These are phyloP conservation scores for Fundulus diaphanus DNA, from an alignment of 2,797 vertebrate species.

Conservation along the genomic window DNA sequence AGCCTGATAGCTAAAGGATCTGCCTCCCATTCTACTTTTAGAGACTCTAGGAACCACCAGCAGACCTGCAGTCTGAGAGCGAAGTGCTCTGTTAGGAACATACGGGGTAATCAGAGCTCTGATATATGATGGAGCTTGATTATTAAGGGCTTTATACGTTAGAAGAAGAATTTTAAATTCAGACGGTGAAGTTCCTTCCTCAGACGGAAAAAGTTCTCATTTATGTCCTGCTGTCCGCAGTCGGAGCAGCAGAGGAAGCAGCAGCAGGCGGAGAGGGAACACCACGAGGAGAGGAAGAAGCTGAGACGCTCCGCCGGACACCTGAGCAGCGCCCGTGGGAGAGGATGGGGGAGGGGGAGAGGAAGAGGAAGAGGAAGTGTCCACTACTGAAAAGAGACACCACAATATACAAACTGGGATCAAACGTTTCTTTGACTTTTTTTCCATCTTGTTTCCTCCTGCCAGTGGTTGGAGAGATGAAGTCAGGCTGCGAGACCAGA, in stretches of 20 bases:
- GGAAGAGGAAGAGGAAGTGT: slow-evolving; percentile 61
- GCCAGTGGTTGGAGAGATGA: neutral
- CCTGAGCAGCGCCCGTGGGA: slow-evolving; percentile 80
- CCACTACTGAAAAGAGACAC: slow-evolving; percentile 56
- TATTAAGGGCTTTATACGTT: no score
- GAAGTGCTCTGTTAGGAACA: no score
- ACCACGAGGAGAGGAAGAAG: slow-evolving; percentile 90
- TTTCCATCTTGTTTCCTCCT: slow-evolving; percentile 1
- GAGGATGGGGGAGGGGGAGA: slow-evolving; percentile 64
- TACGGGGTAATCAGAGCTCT: no score
- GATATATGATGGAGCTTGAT: no score
- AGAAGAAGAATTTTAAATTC: no score
- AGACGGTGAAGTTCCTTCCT: neutral
- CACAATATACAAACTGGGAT: neutral
- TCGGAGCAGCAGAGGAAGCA: slow-evolving; percentile 88
- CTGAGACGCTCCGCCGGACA: slow-evolving; percentile 90
- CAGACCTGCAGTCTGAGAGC: no score
- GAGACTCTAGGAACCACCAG: no score
- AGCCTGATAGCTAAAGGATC: no score
- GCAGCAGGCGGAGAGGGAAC: slow-evolving; percentile 88
- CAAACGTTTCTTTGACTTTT: slow-evolving; percentile 1
- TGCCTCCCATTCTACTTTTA: no score
- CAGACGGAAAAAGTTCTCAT: neutral
- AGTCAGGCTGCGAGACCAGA: slow-evolving; percentile 10
- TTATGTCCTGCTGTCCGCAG: slow-evolving; percentile 72